Base-by-base conservation (phyloP, 2,888 invertebrate genomes). In the Aporophyla nigra region DNA sequence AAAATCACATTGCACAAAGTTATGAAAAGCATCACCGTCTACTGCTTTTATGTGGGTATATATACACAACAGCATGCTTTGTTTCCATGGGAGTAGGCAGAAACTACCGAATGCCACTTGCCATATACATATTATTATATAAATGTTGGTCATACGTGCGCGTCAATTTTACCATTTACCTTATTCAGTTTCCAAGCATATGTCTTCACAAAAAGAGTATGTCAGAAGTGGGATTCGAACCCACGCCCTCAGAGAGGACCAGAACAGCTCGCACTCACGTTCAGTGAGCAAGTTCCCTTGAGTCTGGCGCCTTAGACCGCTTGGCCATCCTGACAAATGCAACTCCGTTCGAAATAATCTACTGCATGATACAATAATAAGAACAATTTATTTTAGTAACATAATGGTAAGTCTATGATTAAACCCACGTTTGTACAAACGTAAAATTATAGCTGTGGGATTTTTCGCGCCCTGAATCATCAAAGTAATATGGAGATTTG, bases 231-330 rank as follows among this genome's bases (percentile, higher is more conserved):
- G 97, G 97, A 97, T 97, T 97, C 97, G 97, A 97, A 97, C 97
- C 97, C 97, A 97, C 97, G 97, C 97, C 97, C 97, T 97, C 97
- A 97, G 97, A 96, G 97, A 97, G 97, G 98, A 98, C 98, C 98
- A 93, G 92, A 93, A 93, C 89, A 89, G 85, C 92, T 92, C 91
- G 97, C 97, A 97, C 97, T 97, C 97, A 97, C 97, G 97, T 97
- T 97, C 59, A 97, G 97, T 84, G 89, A 89, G 89, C 89, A 92
- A 91, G 91, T 72, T 74, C 80, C 93, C 93, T 93, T 93, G 75
- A 74, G 75, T 74, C 75, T 74, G 75, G 58, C 63, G 75, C 74
- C 74, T 65, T 65, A 74, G 75, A 74, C 74, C 74, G 74, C 74
- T 74, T 74, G 74, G 74, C 56, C 74, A 74, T 74, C 54, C 74